Evolutionary conservation across 2,888 invertebrate genomes (phyloP), one percentile per base, ranked within the genome.

Genomic region (Acanthosepion esculentum): DNA sequence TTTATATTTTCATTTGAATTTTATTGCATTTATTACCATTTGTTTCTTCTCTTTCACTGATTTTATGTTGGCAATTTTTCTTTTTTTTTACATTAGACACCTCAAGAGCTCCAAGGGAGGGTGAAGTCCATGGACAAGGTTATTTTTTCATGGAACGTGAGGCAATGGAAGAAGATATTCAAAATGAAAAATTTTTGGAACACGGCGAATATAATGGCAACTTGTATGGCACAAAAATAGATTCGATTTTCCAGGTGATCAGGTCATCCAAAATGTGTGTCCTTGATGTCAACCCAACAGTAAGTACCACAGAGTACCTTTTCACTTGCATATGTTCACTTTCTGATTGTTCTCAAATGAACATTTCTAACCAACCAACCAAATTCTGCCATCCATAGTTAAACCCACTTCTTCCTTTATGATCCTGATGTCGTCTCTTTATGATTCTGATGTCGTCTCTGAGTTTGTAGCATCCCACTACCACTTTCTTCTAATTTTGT

Each of bases 201-300:
- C 99, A 99, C 97, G 99, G 99, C 8, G 99, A 99, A 97, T 99
- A 99, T 97, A 99, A 99, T 97, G 99, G 99, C 97, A 99, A 99
- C 95, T 99, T 99, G 97, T 99, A 99, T 97, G 99, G 99, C 94
- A 99, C 99, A 94, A 99, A 99, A 93, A 98, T 99, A 96, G 99
- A 99, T 97, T 99, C 99, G 10, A 99, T 99, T 96, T 98, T 99
- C 95, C 98, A 99, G 95, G 99, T 99, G 78, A 99, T 99, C 95
- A 98, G 98, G 97, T 98, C 99, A 8, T 99, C 99, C 94, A 99
- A 99, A 98, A 99, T 99, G 97, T 99, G 99, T 98, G 99, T 99
- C 33, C 98, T 99, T 95, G 99, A 99, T 98, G 98, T 99, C 93
- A 99, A 99, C 97, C 99, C 99, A 93, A 97, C 98, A 96, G 98